phyloP scores from a whole-genome alignment of 2,797 vertebrate species.

The Neostethus bicornis region DNA sequence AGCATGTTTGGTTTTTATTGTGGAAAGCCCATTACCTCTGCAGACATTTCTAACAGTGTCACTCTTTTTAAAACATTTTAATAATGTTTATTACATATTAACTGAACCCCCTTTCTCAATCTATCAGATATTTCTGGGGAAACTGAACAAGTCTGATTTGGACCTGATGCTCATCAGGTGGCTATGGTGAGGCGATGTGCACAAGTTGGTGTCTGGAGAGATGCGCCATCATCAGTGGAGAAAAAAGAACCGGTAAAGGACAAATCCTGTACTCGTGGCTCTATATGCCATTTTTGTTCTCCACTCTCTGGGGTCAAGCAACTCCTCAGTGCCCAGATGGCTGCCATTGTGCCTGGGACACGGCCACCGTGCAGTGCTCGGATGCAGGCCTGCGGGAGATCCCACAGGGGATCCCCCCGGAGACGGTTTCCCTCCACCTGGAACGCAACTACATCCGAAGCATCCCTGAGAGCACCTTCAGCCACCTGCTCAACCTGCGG shows the following conservation, averaged over 20 bases:
- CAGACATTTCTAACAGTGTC: too few relatives aligned
- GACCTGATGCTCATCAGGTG: constrained; percentile 58
- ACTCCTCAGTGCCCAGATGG: constrained; percentile 58
- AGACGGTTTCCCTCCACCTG: constrained; percentile 79
- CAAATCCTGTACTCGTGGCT: constrained; percentile 52
- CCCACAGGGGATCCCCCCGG: constrained; percentile 77
- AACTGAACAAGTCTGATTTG: constrained; percentile 32
- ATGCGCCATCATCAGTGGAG: constrained; percentile 40
- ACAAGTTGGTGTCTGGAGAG: constrained; percentile 66
- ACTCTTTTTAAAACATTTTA: too few relatives aligned
- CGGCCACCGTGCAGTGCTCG: constrained; percentile 76
- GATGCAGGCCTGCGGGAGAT: constrained; percentile 76
- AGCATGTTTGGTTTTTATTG: constrained; percentile 5
- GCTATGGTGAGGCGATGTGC: constrained; percentile 80
- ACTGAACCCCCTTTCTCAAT: constrained; percentile 38
- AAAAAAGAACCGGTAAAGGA: constrained; percentile 27
- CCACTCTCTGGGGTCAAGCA: constrained; percentile 47
- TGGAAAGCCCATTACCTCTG: constrained; percentile 37
- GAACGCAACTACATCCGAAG: constrained; percentile 81
- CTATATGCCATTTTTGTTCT: constrained; percentile 51
- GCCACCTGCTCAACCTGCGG: constrained; percentile 72
- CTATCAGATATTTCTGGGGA: constrained; percentile 43
- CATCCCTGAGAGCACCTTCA: constrained; percentile 77
- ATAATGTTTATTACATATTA: too few relatives aligned
- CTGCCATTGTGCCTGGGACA: constrained; percentile 75